Evolutionary conservation across 2,888 invertebrate genomes (phyloP), one percentile per base, ranked within the genome.

Genomic region (Archips xylosteana): DNA sequence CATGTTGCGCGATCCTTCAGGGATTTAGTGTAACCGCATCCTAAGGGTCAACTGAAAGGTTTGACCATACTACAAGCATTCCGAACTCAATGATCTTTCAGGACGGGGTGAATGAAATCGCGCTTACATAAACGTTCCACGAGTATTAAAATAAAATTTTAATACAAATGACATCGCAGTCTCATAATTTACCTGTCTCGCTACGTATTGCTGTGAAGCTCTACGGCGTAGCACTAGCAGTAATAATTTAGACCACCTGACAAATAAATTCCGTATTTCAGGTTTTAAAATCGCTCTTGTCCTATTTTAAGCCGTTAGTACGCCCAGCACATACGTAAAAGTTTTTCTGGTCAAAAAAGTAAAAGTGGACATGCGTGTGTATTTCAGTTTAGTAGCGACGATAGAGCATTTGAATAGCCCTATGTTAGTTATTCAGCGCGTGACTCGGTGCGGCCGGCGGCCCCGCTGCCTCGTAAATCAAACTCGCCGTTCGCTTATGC

Each of bases 401-500:
- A 63, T 72, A 57, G 69, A 61, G 84, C 82, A 87, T 89, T 88
- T 87, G 90, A 90, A 90, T 89, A 86, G 89, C 87, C 89, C 86
- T 87, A 86, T 87, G 91, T 93, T 92, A 93, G 92, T 93, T 92
- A 94, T 94, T 94, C 94, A 91, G 82, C 86, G 81, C 92, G 90
- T 86, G 91, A 88, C 89, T 86, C 80, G 79, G 78, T 75, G 80
- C 74, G 83, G 80, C 85, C 82, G 83, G 79, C 86, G 83, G 85
- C 85, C 85, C 81, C 79, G 85, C 85, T 80, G 86, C 84, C 88
- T 90, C 93, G 92, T 94, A 94, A 94, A 94, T 94, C 94, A 94
- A 92, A 94, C 92, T 90, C 91, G 89, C 92, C 91, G 91, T 92
- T 92, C 92, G 94, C 92, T 92, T 94, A 94, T 94, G 91, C 92